Conservation (phyloP, 2,113 vertebrate species). For the Bufo gargarizans region DNA sequence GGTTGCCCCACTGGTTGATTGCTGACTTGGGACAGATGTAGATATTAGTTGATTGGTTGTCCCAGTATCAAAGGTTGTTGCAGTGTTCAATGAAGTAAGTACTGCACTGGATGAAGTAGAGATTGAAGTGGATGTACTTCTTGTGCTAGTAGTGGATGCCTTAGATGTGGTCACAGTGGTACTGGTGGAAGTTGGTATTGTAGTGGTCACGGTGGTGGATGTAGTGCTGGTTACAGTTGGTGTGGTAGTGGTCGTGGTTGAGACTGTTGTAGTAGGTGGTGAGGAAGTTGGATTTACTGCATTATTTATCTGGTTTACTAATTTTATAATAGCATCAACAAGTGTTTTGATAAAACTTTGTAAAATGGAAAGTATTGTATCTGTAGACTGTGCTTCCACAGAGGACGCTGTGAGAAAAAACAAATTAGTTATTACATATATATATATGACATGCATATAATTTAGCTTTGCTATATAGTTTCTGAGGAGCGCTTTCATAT, state of each 20-base stretch:
- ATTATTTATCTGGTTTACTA: background rate
- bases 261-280: background rate
- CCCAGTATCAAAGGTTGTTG: background rate
- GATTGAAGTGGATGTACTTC: background rate
- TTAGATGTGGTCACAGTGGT: background rate
- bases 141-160: background rate
- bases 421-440: background rate
- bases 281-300: background rate
- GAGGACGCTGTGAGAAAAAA: slow-evolving; percentile 13
- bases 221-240: background rate
- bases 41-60: slow-evolving; percentile 11
- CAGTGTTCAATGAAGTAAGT: background rate
- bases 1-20: background rate
- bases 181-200: background rate
- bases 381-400: slow-evolving; percentile 19
- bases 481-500: background rate
- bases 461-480: background rate
- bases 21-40: background rate
- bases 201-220: background rate
- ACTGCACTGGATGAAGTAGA: background rate
- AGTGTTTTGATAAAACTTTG: background rate
- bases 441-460: background rate
- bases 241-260: background rate
- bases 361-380: background rate
- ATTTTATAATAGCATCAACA: background rate